Base-by-base conservation (phyloP, 2,113 vertebrate species). In the Bos indicus region DNA sequence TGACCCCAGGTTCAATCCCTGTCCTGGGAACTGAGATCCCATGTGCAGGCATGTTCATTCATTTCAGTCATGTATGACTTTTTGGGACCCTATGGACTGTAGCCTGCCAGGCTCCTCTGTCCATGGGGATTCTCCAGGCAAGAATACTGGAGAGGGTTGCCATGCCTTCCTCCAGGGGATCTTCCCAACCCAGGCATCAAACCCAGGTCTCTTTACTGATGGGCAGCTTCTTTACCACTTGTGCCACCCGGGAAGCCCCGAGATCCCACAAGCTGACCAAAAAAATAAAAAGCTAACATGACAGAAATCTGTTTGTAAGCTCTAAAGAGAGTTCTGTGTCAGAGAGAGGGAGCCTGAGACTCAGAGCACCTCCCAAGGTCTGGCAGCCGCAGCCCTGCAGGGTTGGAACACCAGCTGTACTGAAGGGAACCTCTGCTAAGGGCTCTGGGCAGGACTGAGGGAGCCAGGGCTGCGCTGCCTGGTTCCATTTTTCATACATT, bases 371-470 rank as follows among this genome's bases (percentile, higher is more conserved):
- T 46, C 28, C 23, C 6, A 1, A 12, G 74, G 10, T 30, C 67
- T 56, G 46, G 59, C 2, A 23, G 90, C 43, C 23, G 0, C 5
- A 28, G n/a, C 13, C 2, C 51, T n/a, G 17, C 28, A 40, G 64
- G 43, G 15, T 5, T 17, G 11, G 30, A 51, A 17, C 25, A 8
- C 3, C 3, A 26, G 4, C 25, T 52, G 4, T 33, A 0, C 16
- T 21, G 33, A 25, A 15, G 74, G 17, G 30, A 15, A 30, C 40
- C 64, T 51, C 9, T 1, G 2, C 14, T 8, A 54, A 46, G 52
- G 43, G 21, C 17, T 93, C 19, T 48, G 78, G 52, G 86, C 19
- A 33, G 30, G 52, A 43, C n/a, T 10, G n/a, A 91, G 0, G 6
- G 15, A 67, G 8, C 25, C 28, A 30, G 85, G 26, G 33, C n/a